Base-by-base conservation (phyloP, 2,888 invertebrate genomes). In the Carterocephalus palaemon region DNA sequence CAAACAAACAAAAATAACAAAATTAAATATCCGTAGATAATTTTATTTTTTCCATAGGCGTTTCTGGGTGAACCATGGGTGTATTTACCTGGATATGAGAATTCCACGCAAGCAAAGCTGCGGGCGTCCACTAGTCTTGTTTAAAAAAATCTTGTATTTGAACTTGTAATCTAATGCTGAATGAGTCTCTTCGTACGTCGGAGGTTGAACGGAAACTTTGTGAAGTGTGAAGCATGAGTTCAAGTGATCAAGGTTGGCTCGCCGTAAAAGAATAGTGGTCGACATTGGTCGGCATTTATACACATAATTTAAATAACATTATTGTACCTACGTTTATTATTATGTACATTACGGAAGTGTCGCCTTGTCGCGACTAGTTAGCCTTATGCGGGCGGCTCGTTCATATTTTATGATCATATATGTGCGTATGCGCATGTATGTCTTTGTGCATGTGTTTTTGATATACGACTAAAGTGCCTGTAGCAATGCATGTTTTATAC, bases 311-410 rank as follows among this genome's bases (percentile, higher is more conserved):
- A 70, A 70, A 67, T 63, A 67, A 59, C 55, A 57, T 64, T 65
- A 68, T 59, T 65, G 70, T 63, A 60, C 58, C 62, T 67, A 60
- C 58, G 63, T 67, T 57, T 63, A 67, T 64, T 59, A 53, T 59
- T 55, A 64, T 56, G 56, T 57, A 59, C 64, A 68, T 72, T 70
- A 71, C 78, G 82, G 80, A 82, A 81, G 80, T 75, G 67, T 67
- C 64, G 64, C 69, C 53, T 50, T 54, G 56, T 50, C 48, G 22
- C 43, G 54, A 60, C 58, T 56, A 20, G 60, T 80, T 80, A 72
- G 78, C 81, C 81, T 81, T 80, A 76, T 64, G 57, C 61, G 70
- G 64, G 61, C 60, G 67, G 62, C 59, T 61, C 62, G 59, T 66
- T 70, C 55, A 56, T 65, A 62, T 61, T 64, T 64, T 57, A 51